Conservation (phyloP, 1,140 invertebrate genomes). For the Dreissena polymorpha region DNA sequence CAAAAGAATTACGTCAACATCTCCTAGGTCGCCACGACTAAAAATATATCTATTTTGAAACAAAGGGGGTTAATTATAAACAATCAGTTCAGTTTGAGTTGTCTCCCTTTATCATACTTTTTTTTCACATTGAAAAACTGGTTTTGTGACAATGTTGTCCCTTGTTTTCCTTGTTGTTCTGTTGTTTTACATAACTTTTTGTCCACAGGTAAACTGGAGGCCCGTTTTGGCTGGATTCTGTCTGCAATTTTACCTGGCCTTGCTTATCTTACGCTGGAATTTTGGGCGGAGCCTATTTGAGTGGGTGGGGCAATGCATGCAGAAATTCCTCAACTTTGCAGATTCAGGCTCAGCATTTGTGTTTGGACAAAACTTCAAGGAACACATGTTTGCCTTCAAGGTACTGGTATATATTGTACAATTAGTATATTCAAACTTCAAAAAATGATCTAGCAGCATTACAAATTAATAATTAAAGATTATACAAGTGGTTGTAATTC, state of each 20-base stretch:
- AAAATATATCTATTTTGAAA: too few species aligned
- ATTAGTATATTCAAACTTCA: not conserved
- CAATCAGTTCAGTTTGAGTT: too few species aligned
- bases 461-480: too few species aligned
- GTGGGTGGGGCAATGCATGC: conserved; percentile 87
- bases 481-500: too few species aligned
- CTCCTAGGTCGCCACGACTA: too few species aligned
- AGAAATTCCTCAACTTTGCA: conserved; percentile 89
- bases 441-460: not conserved
- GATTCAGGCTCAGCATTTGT: conserved; percentile 90
- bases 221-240: conserved; percentile 84
- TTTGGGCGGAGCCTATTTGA: conserved; percentile 87
- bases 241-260: conserved; percentile 91
- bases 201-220: conserved; percentile 71
- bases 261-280: conserved; percentile 92
- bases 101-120: too few species aligned
- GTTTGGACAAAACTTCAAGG: conserved; percentile 85
- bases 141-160: too few species aligned
- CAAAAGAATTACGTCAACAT: too few species aligned
- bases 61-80: too few species aligned
- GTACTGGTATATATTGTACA: conserved; percentile 39
- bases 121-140: too few species aligned
- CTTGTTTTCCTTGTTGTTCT: not conserved
- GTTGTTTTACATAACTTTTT: not conserved
- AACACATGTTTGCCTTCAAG: conserved; percentile 76